Percentiles rank a stretch among this genome's conserved stretches.
These are phyloP conservation scores for Gallinago paraguaiae DNA, from an alignment of 2,113 vertebrate genomes.

Conservation along the genomic window DNA sequence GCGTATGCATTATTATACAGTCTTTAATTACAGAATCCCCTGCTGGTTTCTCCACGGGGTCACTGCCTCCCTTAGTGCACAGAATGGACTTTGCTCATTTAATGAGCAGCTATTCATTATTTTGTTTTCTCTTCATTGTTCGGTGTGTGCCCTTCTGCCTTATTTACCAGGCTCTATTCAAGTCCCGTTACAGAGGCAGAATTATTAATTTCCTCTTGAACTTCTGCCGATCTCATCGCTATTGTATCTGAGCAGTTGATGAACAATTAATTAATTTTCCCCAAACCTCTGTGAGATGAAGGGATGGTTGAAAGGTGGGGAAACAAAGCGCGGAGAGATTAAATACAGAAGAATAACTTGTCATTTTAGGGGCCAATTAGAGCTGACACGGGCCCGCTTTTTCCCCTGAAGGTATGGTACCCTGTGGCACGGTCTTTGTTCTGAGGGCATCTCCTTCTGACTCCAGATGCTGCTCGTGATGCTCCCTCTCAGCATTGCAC, in stretches of 20 bases:
- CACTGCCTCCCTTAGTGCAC: neutral
- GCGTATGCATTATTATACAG: neutral
- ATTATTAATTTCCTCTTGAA: constrained; percentile 58
- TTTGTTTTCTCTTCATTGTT: constrained; percentile 32
- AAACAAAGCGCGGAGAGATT: constrained; percentile 7
- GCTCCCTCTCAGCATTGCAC: neutral
- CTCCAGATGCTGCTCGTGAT: neutral
- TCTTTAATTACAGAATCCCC: constrained; percentile 4
- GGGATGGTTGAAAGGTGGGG: neutral
- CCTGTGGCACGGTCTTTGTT: neutral
- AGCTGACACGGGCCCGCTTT: neutral
- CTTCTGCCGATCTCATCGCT: neutral
- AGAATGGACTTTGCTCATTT: constrained; percentile 24
- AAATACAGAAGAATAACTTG: constrained; percentile 18
- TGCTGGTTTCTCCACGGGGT: neutral
- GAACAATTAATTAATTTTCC: constrained; percentile 40
- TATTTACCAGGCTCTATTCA: constrained; percentile 36
- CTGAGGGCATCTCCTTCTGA: neutral
- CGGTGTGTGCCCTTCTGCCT: constrained; percentile 8
- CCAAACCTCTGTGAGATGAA: neutral
- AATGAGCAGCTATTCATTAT: constrained; percentile 42
- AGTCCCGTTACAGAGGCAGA: neutral
- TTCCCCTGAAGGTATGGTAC: neutral
- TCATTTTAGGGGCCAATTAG: constrained; percentile 3
- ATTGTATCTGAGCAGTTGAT: constrained; percentile 23